Base-by-base conservation (phyloP, 2,113 vertebrate species). In the Hiodon tergisus region DNA sequence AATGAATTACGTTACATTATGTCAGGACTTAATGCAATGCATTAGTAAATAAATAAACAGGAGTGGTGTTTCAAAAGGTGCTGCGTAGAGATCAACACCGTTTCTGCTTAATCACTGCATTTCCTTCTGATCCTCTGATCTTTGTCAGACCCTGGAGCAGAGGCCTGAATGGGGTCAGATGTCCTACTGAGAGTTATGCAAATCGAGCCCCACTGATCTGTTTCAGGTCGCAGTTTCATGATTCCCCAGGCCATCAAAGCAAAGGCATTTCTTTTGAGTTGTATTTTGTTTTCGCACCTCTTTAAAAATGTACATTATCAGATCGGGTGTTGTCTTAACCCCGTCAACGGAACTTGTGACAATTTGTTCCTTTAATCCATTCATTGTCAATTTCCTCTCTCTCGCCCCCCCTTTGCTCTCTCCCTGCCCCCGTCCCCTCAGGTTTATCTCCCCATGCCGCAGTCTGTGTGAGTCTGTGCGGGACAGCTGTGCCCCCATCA, bases 401-500 rank as follows among this genome's bases (percentile, higher is more conserved):
- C 55, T 52, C 57, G 0, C 67, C 14, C 57, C 85, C 88, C 79
- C 81, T 88, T 75, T 89, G 87, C 78, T 88, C 88, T 1, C 84
- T 87, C 66, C 88, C 86, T 67, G 85, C 79, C n/a, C 85, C 81
- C 0, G 75, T 89, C 77, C 88, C 85, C 47, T 2, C 82, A 93
- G 93, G 86, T 86, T 92, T 82, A 93, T 94, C 85, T 90, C 91
- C 6, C 91, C 91, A 0, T 91, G 93, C 81, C 83, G 81, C 75
- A 94, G 93, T 81, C 86, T 92, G 75, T 95, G 95, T 0, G 89
- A 94, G 67, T 89, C 91, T 0, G 85, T 94, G 9, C 87, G 89
- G 78, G 89, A 89, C 80, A 95, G 93, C 84, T 95, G 93, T 0
- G 91, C 90, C 0, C 92, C 95, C 2, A 90, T 94, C 77, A 92